phyloP scores from a whole-genome alignment of 2,888 invertebrate genomes.

The Athalia rosae region DNA sequence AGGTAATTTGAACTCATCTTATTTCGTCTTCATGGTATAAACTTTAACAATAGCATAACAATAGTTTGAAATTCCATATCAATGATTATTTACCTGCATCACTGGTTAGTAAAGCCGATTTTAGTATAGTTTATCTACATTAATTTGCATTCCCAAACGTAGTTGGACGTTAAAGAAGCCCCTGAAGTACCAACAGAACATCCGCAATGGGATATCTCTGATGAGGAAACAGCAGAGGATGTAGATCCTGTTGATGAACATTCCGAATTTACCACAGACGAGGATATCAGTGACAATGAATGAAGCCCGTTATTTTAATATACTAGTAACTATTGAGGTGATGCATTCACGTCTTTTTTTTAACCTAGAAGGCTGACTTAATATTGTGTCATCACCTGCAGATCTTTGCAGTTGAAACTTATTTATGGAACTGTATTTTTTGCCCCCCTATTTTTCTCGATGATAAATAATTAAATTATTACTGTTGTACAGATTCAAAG shows the following conservation, averaged over 20 bases:
- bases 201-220: constrained; percentile 98
- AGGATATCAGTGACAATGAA: constrained; percentile 78
- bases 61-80: neutral
- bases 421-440: neutral
- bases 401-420: neutral
- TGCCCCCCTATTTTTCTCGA: neutral
- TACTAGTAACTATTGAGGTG: constrained; percentile 28
- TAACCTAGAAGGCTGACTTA: neutral
- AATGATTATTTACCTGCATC: neutral
- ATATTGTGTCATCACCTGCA: neutral
- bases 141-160: constrained; percentile 55
- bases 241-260: constrained; percentile 78
- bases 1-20: constrained; percentile 73
- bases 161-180: constrained; percentile 97
- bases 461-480: neutral
- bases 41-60: too few relatives aligned
- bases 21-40: too few relatives aligned
- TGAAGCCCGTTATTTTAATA: constrained; percentile 53
- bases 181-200: constrained; percentile 93
- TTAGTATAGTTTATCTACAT: neutral
- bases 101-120: neutral
- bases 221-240: constrained; percentile 89
- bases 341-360: constrained; percentile 34
- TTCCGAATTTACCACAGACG: constrained; percentile 82
- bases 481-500: constrained; percentile 9